Evolutionary conservation across 2,888 invertebrate genomes (phyloP), one percentile per base, ranked within the genome.

Genomic region (Cantharis nigra): DNA sequence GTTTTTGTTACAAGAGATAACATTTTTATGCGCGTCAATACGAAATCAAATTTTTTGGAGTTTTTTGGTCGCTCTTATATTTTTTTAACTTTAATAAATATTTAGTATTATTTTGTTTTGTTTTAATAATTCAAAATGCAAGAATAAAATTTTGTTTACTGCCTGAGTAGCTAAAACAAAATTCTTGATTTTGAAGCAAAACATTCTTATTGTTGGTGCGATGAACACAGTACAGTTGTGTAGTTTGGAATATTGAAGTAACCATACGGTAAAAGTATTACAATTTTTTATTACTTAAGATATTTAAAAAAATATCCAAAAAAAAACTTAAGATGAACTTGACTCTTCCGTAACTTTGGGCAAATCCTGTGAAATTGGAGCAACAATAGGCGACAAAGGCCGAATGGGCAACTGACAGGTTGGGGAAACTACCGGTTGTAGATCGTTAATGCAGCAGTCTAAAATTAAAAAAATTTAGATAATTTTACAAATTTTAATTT

Each of bases 321-420:
- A 23, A 9, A 18, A 23, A n/a, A n/a, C 3, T 67, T 67, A 23
- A 20, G 9, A 13, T 67, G 9, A 67, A 23, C 20, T 67, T 67
- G 26, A 23, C 10, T 67, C 65, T 9, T 13, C n/a, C 1, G n/a
- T 49, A 49, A n/a, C 49, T 64, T 13, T 65, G 10, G 70, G 63
- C 9, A 70, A 63, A 33, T 76, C 70, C 67, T 73, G 67, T 14
- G 72, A 14, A n/a, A 67, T 18, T 14, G 63, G 16, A 11, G 49
- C 30, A 9, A 9, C 7, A 3, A 70, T 73, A 9, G 79, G 79
- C 2, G 80, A 79, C 7, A 77, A 67, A 3, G 78, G 77, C 20
- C 63, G 73, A 69, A 79, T 78, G 9, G 78, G 78, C 26, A 80
- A 16, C 33, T 69, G 73, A 28, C 74, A 74, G 13, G 79, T 74